Evolutionary conservation across 2,113 vertebrate species (phyloP).

Genomic region (Microtus oregoni): DNA sequence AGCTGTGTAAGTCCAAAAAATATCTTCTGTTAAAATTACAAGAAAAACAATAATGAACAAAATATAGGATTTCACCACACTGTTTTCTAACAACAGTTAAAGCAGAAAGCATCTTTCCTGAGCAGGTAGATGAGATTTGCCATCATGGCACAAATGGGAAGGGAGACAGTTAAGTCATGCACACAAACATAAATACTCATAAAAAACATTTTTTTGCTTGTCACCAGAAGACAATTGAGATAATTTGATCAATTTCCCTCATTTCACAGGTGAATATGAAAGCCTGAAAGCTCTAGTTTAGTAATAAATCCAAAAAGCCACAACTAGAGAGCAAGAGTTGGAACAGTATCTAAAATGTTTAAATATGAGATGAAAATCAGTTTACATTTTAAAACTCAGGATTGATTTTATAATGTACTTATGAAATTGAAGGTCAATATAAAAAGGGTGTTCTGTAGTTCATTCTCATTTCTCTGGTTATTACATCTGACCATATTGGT

Average conservation of each 20-base stretch:
- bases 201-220: background rate
- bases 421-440: conserved; percentile 27
- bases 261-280: background rate
- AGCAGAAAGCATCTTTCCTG: background rate
- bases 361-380: background rate
- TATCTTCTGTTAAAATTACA: background rate
- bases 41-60: background rate
- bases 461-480: background rate
- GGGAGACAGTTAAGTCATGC: background rate
- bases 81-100: background rate
- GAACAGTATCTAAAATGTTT: background rate
- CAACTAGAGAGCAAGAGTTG: background rate
- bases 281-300: background rate
- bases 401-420: background rate
- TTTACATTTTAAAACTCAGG: background rate
- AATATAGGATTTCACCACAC: background rate
- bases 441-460: background rate
- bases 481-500: background rate
- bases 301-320: background rate
- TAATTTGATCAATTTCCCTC: background rate
- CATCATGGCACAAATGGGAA: background rate
- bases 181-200: background rate
- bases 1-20: background rate
- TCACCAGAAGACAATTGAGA: background rate
- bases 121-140: background rate